phyloP scores from a whole-genome alignment of 2,113 vertebrate genomes.

The Clupea harengus region DNA sequence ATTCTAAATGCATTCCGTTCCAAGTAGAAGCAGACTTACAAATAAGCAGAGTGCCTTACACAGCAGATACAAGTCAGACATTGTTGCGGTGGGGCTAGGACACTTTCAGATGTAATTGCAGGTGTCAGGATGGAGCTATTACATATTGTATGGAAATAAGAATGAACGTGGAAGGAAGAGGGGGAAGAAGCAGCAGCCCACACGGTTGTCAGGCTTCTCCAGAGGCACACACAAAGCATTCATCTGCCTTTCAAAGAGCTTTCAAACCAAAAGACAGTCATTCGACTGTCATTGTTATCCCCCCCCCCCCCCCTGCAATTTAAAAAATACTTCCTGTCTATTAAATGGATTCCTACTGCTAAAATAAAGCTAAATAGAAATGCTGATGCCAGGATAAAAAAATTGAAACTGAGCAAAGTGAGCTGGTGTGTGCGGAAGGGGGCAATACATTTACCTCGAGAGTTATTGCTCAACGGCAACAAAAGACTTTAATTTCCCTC shows the following conservation, averaged over 20 bases:
- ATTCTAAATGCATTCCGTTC: not conserved
- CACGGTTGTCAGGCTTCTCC: constrained; percentile 13
- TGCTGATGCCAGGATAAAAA: constrained; percentile 49
- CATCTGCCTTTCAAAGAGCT: constrained; percentile 48
- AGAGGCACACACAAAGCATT: constrained; percentile 29
- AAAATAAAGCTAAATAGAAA: constrained; percentile 44
- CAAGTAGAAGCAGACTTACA: not conserved
- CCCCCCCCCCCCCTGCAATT: constrained; percentile 40
- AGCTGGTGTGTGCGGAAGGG: constrained; percentile 20
- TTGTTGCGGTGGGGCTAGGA: constrained; percentile 7
- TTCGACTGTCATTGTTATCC: constrained; percentile 40
- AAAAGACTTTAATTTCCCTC: constrained; percentile 37
- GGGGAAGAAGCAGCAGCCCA: not conserved
- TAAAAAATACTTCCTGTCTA: constrained; percentile 51
- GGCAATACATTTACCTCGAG: constrained; percentile 38
- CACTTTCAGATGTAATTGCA: constrained; percentile 23
- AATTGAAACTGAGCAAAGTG: constrained; percentile 31
- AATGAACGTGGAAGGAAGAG: not conserved
- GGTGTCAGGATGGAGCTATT: constrained; percentile 21
- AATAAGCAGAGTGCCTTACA: not conserved
- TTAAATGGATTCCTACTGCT: constrained; percentile 39
- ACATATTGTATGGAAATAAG: constrained; percentile 30
- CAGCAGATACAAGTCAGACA: not conserved
- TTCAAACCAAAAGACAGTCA: constrained; percentile 38
- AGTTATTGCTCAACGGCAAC: constrained; percentile 41